Percentiles rank a stretch among this genome's conserved stretches.
phyloP scores from a whole-genome alignment of 2,888 invertebrate species.

The Drosophila formosana region DNA sequence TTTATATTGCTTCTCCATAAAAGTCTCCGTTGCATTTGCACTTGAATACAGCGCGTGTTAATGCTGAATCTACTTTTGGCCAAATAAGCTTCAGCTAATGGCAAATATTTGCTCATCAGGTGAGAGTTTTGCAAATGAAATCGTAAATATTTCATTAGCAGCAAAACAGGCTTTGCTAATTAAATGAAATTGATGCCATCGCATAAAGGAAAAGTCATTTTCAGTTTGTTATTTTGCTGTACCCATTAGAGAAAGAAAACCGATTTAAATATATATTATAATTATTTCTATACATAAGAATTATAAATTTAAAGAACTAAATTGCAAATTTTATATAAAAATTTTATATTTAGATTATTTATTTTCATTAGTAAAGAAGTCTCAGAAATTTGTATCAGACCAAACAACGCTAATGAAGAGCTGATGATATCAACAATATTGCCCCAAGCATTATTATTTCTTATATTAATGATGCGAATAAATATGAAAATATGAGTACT shows the following conservation, averaged over 20 bases:
- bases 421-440: neutral
- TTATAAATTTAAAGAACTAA: no score
- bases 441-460: neutral
- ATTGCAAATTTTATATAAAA: no score
- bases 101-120: conserved; percentile 35
- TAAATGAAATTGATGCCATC: conserved; percentile 14
- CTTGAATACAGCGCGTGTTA: conserved; percentile 30
- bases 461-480: conserved; percentile 13
- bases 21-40: conserved; percentile 54
- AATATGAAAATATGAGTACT: neutral
- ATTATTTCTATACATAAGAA: neutral
- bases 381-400: no score
- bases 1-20: conserved; percentile 36
- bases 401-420: neutral
- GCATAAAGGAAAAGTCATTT: neutral
- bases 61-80: conserved; percentile 24
- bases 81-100: conserved; percentile 24
- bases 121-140: conserved; percentile 62
- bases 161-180: conserved; percentile 15
- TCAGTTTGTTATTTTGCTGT: neutral
- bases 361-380: neutral
- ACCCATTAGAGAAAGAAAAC: neutral
- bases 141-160: conserved; percentile 17
- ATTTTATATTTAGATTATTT: neutral
- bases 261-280: no score